Base-by-base conservation (phyloP, 2,888 invertebrate genomes). In the Hirtodrosophila trivittata region DNA sequence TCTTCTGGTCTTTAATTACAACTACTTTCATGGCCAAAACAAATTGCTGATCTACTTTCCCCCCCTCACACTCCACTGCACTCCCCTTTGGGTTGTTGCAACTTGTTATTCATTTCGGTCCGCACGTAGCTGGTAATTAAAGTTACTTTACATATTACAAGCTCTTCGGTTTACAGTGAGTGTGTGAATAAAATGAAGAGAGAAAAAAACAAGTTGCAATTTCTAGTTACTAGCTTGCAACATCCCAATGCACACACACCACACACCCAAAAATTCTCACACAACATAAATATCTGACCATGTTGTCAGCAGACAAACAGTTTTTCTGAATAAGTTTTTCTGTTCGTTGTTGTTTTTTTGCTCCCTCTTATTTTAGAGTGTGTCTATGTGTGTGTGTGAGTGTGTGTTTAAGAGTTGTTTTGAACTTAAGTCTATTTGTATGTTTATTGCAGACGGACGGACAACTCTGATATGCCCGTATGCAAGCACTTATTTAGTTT, bases 71-170 rank as follows among this genome's bases (percentile, higher is more conserved):
- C 35, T 35, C 2, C 18, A 2, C 18, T 21, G 18, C 38, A 16
- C 32, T 33, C 26, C 25, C 8, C 14, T 46, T 32, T 16, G 21
- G 35, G 35, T 35, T 33, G 21, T 47, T 55, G 28, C 12, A 33
- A 49, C 32, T 42, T 63, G 64, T 35, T 55, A 38, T 41, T 42
- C 25, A 35, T 35, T 49, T 41, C 33, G 33, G 7, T 33, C 42
- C 47, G 54, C 66, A 50, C 49, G 52, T 49, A 64, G 73, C 45
- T 72, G 62, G 57, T 67, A 77, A 68, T 87, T 82, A 71, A 85
- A 75, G 70, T 85, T 73, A 59, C 66, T 82, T 75, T 75, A 43
- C 77, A 77, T 62, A 64, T 60, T 64, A 55, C 76, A 78, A 56
- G 45, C 38, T 32, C 54, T 54, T 18, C 28, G 30, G 38, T 66